Evolutionary conservation across 2,888 invertebrate species (phyloP), one percentile per base, ranked within the genome.

Genomic region (Apodemia mormo): DNA sequence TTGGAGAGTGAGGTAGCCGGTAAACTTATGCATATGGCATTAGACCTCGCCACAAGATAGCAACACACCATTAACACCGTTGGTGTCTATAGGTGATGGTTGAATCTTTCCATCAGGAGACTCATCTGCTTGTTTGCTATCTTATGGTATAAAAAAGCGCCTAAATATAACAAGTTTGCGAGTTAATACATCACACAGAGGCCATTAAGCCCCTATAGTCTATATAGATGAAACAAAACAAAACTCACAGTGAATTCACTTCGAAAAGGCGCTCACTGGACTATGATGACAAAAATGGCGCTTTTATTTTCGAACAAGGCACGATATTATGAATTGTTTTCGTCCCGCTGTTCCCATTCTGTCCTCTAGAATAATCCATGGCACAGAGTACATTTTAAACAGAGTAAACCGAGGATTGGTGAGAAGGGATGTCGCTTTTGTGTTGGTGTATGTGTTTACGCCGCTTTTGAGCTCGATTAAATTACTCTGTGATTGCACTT

Each of bases 261-360:
- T 54, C 37, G 37, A 65, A 68, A 68, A 65, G 64, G 65, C 37
- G 40, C 22, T 68, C 61, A 43, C 43, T 68, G 14, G 43, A 29
- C 64, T 64, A 64, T 37, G 33, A 61, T 61, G 65, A 68, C 68
- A 68, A 65, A 68, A 68, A 68, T 68, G 9, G 65, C 37, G 68
- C 29, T 68, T 61, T 40, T 54, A 65, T 68, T 68, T 65, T 65
- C 49, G 65, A 65, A 65, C 68, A 43, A 68, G 52, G 54, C n/a
- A 65, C 40, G 10, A 40, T 68, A 65, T 65, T 65, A 68, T 68
- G 56, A 69, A 69, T 56, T 68, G 64, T 68, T 65, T 68, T 65
- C 65, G 54, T 54, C 52, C n/a, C 29, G 43, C 69, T 43, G 69
- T 65, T 65, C 65, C 69, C 54, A 40, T 52, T 69, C 65, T 69